Evolutionary conservation across 2,113 vertebrate species (phyloP), one percentile per base, ranked within the genome.

Genomic region (Sminthopsis crassicaudata): DNA sequence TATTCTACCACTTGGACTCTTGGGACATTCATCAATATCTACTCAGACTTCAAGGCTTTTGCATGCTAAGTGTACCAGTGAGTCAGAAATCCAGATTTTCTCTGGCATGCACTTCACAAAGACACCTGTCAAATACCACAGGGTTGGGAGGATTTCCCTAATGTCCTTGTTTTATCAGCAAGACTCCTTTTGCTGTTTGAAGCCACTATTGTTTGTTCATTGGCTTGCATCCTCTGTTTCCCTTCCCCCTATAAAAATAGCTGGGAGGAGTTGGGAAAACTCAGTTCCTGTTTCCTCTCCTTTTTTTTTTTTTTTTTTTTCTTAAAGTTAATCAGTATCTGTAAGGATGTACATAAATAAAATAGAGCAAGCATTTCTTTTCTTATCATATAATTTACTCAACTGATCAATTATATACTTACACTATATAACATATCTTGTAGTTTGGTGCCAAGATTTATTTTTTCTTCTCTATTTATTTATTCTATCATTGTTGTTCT

Each of bases 1-100:
- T 67, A 50, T 8, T 9, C 89, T 50, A 25, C 46, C 55, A 46
- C 46, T 91, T 57, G n/a, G 53, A 42, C 27, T 24, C 76, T 92
- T 89, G 94, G 90, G 90, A 96, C 12, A 95, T 48, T 11, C 57
- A 92, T 94, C 91, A 93, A 36, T 11, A 23, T 89, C n/a, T 89
- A 76, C 23, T 91, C 16, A 91, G 46, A 8, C 30, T 14, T 95
- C 2, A 0, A 52, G 76, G 25, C 2, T 0, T 26, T 30, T 55
- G 23, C n/a, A 67, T 30, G 93, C n/a, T 26, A 42, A 24, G 48
- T 67, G 94, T 9, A 89, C 25, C 25, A 22, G n/a, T 23, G 67
- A 27, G 2, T 51, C 57, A 93, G 89, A 36, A 92, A 94, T 25
- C 46, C 53, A 24, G 51, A 3, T 53, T 94, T 91, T 22, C 76